Base-by-base conservation (phyloP, 1,140 invertebrate species). In the Liolophura sinensis region DNA sequence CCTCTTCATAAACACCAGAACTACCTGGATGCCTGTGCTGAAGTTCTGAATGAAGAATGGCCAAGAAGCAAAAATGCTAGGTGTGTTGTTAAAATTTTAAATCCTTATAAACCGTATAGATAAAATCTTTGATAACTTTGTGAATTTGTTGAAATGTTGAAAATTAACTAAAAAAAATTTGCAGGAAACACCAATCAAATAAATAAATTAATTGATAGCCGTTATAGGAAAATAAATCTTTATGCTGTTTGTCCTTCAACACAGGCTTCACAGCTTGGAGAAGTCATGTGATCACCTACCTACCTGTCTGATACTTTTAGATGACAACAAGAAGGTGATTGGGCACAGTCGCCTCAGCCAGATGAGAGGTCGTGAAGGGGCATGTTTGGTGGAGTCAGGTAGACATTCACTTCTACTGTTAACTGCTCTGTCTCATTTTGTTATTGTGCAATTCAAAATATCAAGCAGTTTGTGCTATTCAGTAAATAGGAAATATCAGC, bases 321-420 rank as follows among this genome's bases (percentile, higher is more conserved):
- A 64, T 55, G 66, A 69, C 12, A 62, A 64, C 46, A n/a, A 60
- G 25, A 62, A 64, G 49, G 72, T 81, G 12, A 60, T 82, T 54
- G 81, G 79, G 18, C 78, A 80, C 67, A 81, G 80, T 70, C 68
- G 72, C 68, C 64, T 83, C 0, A 73, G 73, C 24, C 40, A 68
- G 52, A 78, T 82, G 3, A 60, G 73, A 46, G 79, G 79, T 24
- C 67, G 62, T 47, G 25, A 65, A n/a, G 68, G 73, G 7, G 72
- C 76, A 16, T 79, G 79, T 68, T 73, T 81, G 59, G 52, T 83
- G 12, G 81, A 83, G 72, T 81, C 80, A 71, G 81, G 80, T 82
- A 70, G 4, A 20, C 31, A 40, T 40, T 40, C 31, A 40, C 31
- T 40, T 40, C n/a, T 24, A 4, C 3, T 54, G 24, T 5, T 20